Base-by-base conservation (phyloP, 2,888 invertebrate genomes). In the Brenthis hecate region DNA sequence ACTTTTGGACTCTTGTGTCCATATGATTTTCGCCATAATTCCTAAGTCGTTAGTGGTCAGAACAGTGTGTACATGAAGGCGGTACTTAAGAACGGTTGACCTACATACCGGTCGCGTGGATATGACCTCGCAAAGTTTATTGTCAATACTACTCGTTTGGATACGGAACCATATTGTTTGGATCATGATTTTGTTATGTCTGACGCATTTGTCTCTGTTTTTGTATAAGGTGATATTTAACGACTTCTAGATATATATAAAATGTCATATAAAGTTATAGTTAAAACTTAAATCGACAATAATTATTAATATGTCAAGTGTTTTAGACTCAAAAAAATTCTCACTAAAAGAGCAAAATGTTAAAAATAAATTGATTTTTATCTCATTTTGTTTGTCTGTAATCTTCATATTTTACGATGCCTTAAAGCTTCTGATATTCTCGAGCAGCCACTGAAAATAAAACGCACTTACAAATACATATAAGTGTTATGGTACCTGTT, bases 61-160 rank as follows among this genome's bases (percentile, higher is more conserved):
- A 75, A 72, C 75, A 11, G 73, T 71, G 81, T 86, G 68, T 13
- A 32, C 4, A 16, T n/a, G 13, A 6, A 71, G 77, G 73, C 73
- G 76, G 77, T 78, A 77, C 75, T 77, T 72, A 71, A 75, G 76
- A 88, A 85, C 87, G 87, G 86, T 84, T 84, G 89, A 81, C 90
- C 89, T 75, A 90, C 86, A 89, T 89, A 84, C 86, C 86, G 83
- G 79, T 81, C 83, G 84, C 77, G 80, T 76, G 83, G 81, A 80
- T 82, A 76, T 84, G 86, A 87, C 88, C 89, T 83, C 87, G 76
- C 80, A 82, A 85, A 87, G 84, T 86, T 87, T 85, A 88, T 80
- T 85, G 87, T 85, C 86, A 85, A 87, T 85, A 85, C 75, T 77
- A 76, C 74, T 74, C 71, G 71, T 73, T 75, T 73, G 73, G 75